Evolutionary conservation across 92 coral and sea anemone species (phyloP).

Genomic region (Parazoanthus atlanticus): DNA sequence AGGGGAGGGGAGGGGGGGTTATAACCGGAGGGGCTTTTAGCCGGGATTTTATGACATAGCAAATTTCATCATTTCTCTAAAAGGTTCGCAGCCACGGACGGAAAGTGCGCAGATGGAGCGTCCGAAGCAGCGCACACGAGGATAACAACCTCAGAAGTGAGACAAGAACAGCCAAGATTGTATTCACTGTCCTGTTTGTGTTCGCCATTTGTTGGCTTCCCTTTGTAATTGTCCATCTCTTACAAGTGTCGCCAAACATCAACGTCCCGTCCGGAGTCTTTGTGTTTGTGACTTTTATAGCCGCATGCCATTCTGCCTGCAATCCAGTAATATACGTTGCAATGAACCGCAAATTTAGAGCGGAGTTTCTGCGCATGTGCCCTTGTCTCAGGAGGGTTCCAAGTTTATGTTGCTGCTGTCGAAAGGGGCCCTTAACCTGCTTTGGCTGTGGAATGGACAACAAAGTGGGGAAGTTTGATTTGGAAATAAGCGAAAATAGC

Average conservation of each 20-base stretch:
- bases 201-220: slow-evolving; percentile 88
- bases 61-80: neutral
- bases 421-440: slow-evolving; percentile 18
- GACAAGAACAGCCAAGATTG: slow-evolving; percentile 81
- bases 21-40: no score
- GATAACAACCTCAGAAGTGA: slow-evolving; percentile 57
- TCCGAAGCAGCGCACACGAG: slow-evolving; percentile 28
- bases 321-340: slow-evolving; percentile 78
- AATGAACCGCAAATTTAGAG: slow-evolving; percentile 82
- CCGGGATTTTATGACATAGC: neutral
- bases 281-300: slow-evolving; percentile 64
- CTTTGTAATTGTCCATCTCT: slow-evolving; percentile 70
- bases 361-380: slow-evolving; percentile 59
- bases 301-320: slow-evolving; percentile 76
- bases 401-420: slow-evolving; percentile 14
- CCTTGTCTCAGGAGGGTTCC: slow-evolving; percentile 47
- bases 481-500: neutral
- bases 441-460: neutral
- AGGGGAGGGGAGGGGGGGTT: no score
- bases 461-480: slow-evolving; percentile 20
- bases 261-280: slow-evolving; percentile 54
- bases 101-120: slow-evolving; percentile 48
- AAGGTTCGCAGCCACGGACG: slow-evolving; percentile 57
- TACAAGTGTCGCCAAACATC: slow-evolving; percentile 60
- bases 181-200: slow-evolving; percentile 80